These are phyloP conservation scores for Epirrhoe tristata DNA, from an alignment of 2,888 invertebrate genomes.

Conservation along the genomic window DNA sequence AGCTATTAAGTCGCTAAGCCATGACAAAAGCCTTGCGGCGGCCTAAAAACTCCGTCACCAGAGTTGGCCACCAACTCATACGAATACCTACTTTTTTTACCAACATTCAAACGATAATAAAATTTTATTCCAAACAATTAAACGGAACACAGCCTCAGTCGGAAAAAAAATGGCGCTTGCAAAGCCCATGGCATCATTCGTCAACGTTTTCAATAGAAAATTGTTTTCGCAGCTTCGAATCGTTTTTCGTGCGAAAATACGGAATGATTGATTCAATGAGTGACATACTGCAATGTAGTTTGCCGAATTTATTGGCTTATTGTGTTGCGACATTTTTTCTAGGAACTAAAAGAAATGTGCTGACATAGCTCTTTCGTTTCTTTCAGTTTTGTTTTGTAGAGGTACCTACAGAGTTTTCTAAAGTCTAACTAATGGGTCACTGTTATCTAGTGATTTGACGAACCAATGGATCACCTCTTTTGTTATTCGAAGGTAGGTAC, in stretches of 20 bases:
- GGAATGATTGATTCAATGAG: constrained; percentile 61
- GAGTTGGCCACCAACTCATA: too few relatives aligned
- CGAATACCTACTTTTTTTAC: too few relatives aligned
- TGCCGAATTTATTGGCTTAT: constrained; percentile 22
- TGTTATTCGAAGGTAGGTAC: too few relatives aligned
- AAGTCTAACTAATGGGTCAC: too few relatives aligned
- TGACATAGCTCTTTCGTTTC: not conserved
- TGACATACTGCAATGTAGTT: constrained; percentile 40
- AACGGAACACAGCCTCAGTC: constrained; percentile 3
- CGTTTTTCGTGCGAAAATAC: constrained; percentile 52
- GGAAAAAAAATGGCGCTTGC: constrained; percentile 14
- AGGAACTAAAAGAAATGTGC: not conserved
- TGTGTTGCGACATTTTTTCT: not conserved
- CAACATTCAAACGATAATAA: not conserved
- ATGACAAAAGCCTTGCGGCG: too few relatives aligned
- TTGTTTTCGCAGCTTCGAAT: constrained; percentile 55
- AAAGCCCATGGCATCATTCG: constrained; percentile 43
- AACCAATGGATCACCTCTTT: too few relatives aligned
- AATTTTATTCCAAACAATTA: constrained; percentile 1
- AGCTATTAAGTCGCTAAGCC: too few relatives aligned
- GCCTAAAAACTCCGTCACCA: too few relatives aligned
- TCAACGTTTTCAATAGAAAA: constrained; percentile 52
- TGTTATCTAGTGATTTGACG: too few relatives aligned
- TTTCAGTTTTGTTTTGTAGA: not conserved
- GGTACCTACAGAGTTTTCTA: too few relatives aligned